These are phyloP conservation scores for Lepisosteus oculatus DNA, from an alignment of 2,113 vertebrate species.

Conservation along the genomic window DNA sequence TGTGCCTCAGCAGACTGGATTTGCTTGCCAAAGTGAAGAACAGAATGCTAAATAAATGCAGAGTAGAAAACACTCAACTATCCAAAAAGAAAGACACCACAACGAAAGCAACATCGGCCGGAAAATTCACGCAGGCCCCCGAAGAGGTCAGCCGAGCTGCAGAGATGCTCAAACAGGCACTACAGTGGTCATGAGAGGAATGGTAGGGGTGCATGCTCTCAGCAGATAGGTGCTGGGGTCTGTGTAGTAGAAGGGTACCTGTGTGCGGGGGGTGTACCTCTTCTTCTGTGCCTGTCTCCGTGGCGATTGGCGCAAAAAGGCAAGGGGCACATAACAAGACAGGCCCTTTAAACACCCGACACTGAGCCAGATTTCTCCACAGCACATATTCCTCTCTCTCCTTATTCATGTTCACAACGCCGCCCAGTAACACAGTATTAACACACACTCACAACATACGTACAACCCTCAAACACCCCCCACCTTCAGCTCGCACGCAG, in stretches of 20 bases:
- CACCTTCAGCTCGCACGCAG: too few relatives aligned
- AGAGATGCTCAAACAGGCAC: background rate
- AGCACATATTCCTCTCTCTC: too few relatives aligned
- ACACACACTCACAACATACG: too few relatives aligned
- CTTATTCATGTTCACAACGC: too few relatives aligned
- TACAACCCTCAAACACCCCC: too few relatives aligned
- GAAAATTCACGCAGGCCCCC: background rate
- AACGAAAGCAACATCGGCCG: background rate
- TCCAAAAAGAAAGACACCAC: background rate
- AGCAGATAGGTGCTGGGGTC: background rate
- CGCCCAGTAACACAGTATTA: too few relatives aligned
- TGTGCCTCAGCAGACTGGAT: too few relatives aligned
- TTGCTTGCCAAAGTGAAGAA: too few relatives aligned
- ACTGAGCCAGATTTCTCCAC: too few relatives aligned
- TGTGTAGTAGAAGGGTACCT: conserved; percentile 68
- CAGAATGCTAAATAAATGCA: background rate
- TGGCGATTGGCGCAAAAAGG: conserved; percentile 54
- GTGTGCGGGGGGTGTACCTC: conserved; percentile 87
- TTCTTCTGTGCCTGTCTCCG: conserved; percentile 92
- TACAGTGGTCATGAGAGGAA: background rate
- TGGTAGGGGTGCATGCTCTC: conserved; percentile 11
- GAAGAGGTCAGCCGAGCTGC: too few relatives aligned
- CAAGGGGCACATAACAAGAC: conserved; percentile 58
- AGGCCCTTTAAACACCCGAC: conserved; percentile 37
- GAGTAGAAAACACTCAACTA: background rate